Evolutionary conservation across 2,797 vertebrate genomes (phyloP), one percentile per base, ranked within the genome.

Genomic region (Crax fasciolata): DNA sequence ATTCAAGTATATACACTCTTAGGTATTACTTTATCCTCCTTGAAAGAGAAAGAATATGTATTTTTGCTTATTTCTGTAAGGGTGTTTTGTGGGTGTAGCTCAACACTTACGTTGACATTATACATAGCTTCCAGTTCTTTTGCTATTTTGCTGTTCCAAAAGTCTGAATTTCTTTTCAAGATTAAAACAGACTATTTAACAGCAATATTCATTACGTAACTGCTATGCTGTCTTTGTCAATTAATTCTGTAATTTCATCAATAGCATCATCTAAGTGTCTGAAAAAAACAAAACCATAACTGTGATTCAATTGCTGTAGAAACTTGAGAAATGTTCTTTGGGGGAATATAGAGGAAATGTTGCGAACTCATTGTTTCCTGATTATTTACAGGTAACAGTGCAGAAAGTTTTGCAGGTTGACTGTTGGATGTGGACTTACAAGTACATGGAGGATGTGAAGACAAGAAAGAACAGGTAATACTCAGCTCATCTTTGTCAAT

Each of bases 171-270:
- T 76, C 2, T 95, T 86, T 78, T 79, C 55, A 89, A 67, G 15
- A 61, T 59, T 57, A 76, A 90, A 91, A 61, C 17, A 9, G 21
- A 74, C 27, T 57, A 54, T 49, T 80, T 82, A 84, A 82, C 74
- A 63, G n/a, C 41, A 78, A 68, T 65, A 80, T 68, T 75, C 3
- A 59, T 59, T 10, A 41, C 15, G 80, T 68, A 83, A 71, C 49
- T 76, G 55, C 63, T 61, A 51, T 23, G 24, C 12, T 46, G 11
- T 51, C 41, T 67, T 80, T 86, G 58, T 35, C 70, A 85, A 67
- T 46, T 75, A 65, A 89, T 84, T 92, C 48, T 55, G 32, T 61
- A 77, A 94, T 90, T 87, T 79, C 51, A 68, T 85, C 62, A 89
- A 24, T 77, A 80, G 65, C 39, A 78, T 68, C 57, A 65, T 55